Percentiles rank a stretch among this genome's conserved stretches.
Evolutionary conservation across 2,113 vertebrate genomes (phyloP).

Genomic region (Pseudorectes ferrugineus): DNA sequence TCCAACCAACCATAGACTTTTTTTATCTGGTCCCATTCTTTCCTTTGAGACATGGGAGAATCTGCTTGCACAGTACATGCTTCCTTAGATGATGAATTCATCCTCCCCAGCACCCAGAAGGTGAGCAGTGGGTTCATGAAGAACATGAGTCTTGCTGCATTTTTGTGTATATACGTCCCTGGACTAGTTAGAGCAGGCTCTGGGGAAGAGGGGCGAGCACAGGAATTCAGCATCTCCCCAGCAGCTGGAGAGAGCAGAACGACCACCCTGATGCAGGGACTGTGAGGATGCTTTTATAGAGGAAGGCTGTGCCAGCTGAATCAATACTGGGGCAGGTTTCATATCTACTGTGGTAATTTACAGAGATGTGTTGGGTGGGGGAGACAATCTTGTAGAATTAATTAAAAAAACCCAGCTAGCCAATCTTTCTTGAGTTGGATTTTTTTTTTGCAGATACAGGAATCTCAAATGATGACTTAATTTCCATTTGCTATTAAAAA

Average conservation of each 20-base stretch:
- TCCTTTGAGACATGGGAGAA: background rate
- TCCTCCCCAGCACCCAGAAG: background rate
- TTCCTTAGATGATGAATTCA: background rate
- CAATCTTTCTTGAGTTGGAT: background rate
- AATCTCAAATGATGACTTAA: background rate
- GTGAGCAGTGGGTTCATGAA: background rate
- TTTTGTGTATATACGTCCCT: background rate
- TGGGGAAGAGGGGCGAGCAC: background rate
- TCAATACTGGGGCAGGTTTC: constrained; percentile 40
- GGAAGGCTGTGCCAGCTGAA: constrained; percentile 35
- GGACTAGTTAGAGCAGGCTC: background rate
- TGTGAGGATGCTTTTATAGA: background rate
- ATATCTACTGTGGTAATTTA: background rate
- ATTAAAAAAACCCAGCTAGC: background rate
- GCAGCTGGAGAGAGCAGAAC: constrained; percentile 16
- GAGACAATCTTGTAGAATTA: background rate
- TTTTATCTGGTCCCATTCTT: background rate
- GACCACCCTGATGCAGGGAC: constrained; percentile 38
- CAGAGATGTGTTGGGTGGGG: background rate
- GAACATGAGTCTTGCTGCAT: background rate
- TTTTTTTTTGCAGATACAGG: background rate
- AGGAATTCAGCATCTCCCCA: background rate
- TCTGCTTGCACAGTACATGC: background rate
- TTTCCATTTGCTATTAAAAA: background rate
- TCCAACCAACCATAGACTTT: background rate